Evolutionary conservation across 2,888 invertebrate species (phyloP), one percentile per base, ranked within the genome.

Genomic region (Rhamnusium bicolor): DNA sequence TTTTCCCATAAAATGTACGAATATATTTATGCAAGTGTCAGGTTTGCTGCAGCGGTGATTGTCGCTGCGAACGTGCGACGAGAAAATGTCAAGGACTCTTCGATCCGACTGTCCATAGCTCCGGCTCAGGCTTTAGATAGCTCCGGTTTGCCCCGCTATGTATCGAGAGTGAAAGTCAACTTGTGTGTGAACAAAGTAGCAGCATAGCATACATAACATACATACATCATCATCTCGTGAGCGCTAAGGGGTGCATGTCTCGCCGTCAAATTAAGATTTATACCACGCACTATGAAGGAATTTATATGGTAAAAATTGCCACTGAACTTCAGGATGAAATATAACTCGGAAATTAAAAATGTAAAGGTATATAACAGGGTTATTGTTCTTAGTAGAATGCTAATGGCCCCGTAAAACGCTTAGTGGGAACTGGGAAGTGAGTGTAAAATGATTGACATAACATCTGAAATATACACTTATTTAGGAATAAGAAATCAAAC

Each of bases 21-120:
- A 51, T 60, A 47, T n/a, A 46, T 27, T 40, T 58, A 60, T 60
- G 58, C 46, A 58, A 69, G 27, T 62, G 27, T 40, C 73, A 66
- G 73, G 56, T 56, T 54, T 24, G 51, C 29, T 67, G 56, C 40
- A 60, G 72, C 65, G 77, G 85, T 83, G 86, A 86, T 85, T 86
- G 86, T 86, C 84, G 80, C 83, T 82, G 79, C 82, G 80, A 82
- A 82, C 81, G 82, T 80, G 81, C 83, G 82, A 81, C 80, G 77
- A 74, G 77, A 83, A 86, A 86, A 86, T 86, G 86, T 85, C 86
- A 86, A 86, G 86, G 86, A 83, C 66, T 83, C 82, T 78, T 81
- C 80, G 81, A 82, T 82, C 81, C 81, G 75, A 72, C 62, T 69
- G 74, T 74, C 74, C 46, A 56, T 51, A 81, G 82, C 84, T 84